Evolutionary conservation across 2,888 invertebrate genomes (phyloP), one percentile per base, ranked within the genome.

Genomic region (Netelia melanura): DNA sequence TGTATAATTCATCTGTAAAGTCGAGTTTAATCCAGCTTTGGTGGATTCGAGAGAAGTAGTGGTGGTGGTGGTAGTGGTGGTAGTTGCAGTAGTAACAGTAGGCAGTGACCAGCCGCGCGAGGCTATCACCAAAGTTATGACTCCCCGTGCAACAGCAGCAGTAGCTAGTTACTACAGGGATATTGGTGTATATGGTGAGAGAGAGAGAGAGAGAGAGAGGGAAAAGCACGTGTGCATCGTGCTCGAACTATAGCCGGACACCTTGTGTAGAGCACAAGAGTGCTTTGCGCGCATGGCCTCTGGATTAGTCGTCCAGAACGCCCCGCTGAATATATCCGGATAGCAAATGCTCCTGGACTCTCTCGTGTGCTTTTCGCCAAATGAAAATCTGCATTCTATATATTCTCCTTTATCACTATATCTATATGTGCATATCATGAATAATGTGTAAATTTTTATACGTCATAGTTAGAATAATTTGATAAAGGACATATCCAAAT

Each of bases 11-110:
- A 89, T 86, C 85, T 86, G 85, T 84, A 87, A 88, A 87, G 87
- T 88, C 83, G 86, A 89, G 87, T 89, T 88, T 89, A 87, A 89
- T 89, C 88, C 88, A 84, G 88, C 87, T 88, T 88, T 86, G 86
- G 81, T 86, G 64, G 76, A 82, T 71, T 67, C 72, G 54, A 61
- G 74, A 74, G 52, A 56, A 52, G 62, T 65, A 76, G 77, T 6
- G 30, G 62, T 38, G 38, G 38, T 38, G 6, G 38, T 38, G 38
- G 38, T 6, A 8, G 38, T 38, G 38, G 38, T 38, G 38, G 38
- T 38, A 6, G 38, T 38, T 2, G 30, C 3, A 3, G 30, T 30
- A 30, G 67, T 65, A 58, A 43, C 58, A 23, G 75, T 68, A 44
- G 68, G 65, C 85, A 65, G 79, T 86, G 81, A 84, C 78, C 83